Evolutionary conservation across 1,140 invertebrate species (phyloP), one percentile per base, ranked within the genome.

Genomic region (Penaeus vannamei): DNA sequence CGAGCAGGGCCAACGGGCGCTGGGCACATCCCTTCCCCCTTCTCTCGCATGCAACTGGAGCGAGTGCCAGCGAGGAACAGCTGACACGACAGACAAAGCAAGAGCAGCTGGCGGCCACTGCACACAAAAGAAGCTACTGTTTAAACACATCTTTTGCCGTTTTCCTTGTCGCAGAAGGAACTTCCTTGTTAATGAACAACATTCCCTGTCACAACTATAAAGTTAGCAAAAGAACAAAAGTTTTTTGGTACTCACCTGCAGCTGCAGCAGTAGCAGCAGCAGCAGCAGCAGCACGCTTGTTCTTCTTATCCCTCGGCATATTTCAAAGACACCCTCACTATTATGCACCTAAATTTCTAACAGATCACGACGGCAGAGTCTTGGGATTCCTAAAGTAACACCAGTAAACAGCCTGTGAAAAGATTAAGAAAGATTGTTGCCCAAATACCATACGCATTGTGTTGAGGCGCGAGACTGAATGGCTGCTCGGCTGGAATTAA

Each of bases 371-470:
- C 61, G 85, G 85, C 76, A 86, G 85, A 80, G 85, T 86, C 85
- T 80, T 80, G 76, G 85, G 85, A 62, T 86, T 80, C 76, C 85
- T 86, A 86, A 86, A 80, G 64, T 77, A 86, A 86, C 85, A 86
- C 85, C 85, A 86, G 32, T 61, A 80, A 29, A 79, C 81, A 29
- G 76, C 32, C 59, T 61, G 53, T n/a, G 76, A 62, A 61, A 60
- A 86, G 76, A 79, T 61, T 86, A 77, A 86, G 29, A 62, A 61
- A 36, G 53, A 86, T 12, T 36, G 72, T 79, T 26, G 72, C 76
- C 80, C 20, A n/a, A 80, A 79, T 60, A 86, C 85, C 85, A 86
- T 86, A 86, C 85, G 76, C 85, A 86, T 86, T 77, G 85, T 86
- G 85, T 86, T 64, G 72, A 64, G 17, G 60, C 22, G 72, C 85